Base-by-base conservation (phyloP, 2,888 invertebrate species). In the Leptinotarsa tumamoca region DNA sequence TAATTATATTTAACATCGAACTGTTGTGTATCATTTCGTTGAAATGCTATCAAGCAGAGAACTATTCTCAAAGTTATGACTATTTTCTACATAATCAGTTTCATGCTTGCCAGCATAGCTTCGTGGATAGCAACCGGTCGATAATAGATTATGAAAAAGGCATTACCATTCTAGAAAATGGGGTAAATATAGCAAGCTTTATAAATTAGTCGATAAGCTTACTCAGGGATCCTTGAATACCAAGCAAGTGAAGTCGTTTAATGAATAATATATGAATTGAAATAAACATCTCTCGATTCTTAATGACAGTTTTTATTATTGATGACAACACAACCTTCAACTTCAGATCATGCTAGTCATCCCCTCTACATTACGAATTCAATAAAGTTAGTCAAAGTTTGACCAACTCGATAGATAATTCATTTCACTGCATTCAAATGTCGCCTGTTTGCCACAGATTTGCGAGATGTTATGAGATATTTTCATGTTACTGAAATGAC, bases 261-360 rank as follows among this genome's bases (percentile, higher is more conserved):
- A 10, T 58, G 58, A 21, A 58, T 58, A 58, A 58, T 58, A 23
- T 15, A 33, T 23, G 50, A 14, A 68, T 68, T 18, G 54, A 54
- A 67, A 61, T 71, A 33, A 75, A 68, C 33, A 75, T 51, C 27
- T 58, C 51, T 50, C n/a, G 33, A 27, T 52, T 71, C 72, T 71
- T 77, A 77, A 77, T 73, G 77, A 71, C 71, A 73, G 43, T 66
- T 68, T 75, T 70, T 58, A 74, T 77, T 66, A 73, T 73, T 77
- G 66, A 72, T 73, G 49, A 15, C 49, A 69, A 68, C 66, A 10
- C 49, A 69, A 68, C 68, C 74, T 72, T 77, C 72, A 75, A 77
- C 54, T 56, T 43, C 51, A 17, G 43, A 69, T 33, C 18, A 43
- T n/a, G 4, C 17, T 33, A 18, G 33, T 68, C 27, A 49, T 68